Conservation (phyloP, 2,797 vertebrate genomes). For the Myotis myotis region DNA sequence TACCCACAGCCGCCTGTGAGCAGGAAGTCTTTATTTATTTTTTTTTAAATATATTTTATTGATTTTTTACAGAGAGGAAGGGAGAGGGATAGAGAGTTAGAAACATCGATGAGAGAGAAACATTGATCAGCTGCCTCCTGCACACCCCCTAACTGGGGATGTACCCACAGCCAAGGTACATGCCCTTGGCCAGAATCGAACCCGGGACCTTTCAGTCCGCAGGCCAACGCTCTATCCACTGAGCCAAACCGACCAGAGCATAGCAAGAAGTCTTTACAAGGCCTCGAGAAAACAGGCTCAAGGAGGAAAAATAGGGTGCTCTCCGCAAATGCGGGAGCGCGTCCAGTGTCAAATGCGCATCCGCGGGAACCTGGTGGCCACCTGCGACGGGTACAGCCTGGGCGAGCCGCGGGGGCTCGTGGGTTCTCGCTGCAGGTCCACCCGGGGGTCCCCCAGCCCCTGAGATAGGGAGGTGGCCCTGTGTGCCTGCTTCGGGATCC, state of each 20-base stretch:
- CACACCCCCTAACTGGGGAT: too few relatives aligned
- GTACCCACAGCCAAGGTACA: too few relatives aligned
- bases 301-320: background rate
- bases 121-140: too few relatives aligned
- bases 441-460: background rate
- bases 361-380: background rate
- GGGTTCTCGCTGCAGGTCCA: background rate
- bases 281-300: background rate
- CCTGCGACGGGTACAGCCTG: too few relatives aligned
- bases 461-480: background rate
- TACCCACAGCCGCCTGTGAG: background rate
- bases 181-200: too few relatives aligned
- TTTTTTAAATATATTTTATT: too few relatives aligned
- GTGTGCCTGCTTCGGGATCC: background rate
- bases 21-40: background rate
- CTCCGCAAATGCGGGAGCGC: background rate
- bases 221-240: too few relatives aligned
- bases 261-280: background rate
- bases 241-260: too few relatives aligned
- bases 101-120: too few relatives aligned
- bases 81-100: too few relatives aligned
- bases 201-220: too few relatives aligned
- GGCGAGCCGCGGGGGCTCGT: background rate
- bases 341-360: fast-evolving
- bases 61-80: too few relatives aligned